Evolutionary conservation across 2,797 vertebrate genomes (phyloP).

Genomic region (Rhinoraja longicauda): DNA sequence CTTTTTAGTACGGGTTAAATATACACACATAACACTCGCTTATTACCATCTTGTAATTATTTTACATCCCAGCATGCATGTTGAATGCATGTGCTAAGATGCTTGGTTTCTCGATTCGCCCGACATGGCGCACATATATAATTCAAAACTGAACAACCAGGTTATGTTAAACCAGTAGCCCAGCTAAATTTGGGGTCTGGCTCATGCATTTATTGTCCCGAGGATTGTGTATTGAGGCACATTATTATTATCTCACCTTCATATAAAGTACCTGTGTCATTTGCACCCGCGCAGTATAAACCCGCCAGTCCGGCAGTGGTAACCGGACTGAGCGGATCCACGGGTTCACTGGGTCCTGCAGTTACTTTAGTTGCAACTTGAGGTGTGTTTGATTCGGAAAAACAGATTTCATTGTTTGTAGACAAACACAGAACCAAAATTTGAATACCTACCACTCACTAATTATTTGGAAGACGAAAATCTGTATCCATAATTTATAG

Average conservation of each 20-base stretch:
- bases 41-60: not conserved
- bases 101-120: not conserved
- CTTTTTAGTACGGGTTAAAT: not conserved
- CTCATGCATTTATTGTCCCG: not conserved
- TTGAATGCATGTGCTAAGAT: not conserved
- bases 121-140: not conserved
- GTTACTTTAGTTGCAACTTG: not conserved
- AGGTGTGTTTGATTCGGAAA: not conserved
- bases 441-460: not conserved
- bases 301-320: not conserved
- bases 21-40: not conserved
- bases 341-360: not conserved
- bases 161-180: not conserved
- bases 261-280: not conserved
- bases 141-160: not conserved
- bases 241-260: not conserved
- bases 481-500: not conserved
- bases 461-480: not conserved
- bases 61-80: not conserved
- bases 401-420: not conserved
- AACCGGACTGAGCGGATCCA: not conserved
- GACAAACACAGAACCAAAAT: not conserved
- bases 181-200: not conserved
- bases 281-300: not conserved
- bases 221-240: not conserved